Evolutionary conservation across 2,888 invertebrate genomes (phyloP), one percentile per base, ranked within the genome.

Genomic region (Atrina japonica): DNA sequence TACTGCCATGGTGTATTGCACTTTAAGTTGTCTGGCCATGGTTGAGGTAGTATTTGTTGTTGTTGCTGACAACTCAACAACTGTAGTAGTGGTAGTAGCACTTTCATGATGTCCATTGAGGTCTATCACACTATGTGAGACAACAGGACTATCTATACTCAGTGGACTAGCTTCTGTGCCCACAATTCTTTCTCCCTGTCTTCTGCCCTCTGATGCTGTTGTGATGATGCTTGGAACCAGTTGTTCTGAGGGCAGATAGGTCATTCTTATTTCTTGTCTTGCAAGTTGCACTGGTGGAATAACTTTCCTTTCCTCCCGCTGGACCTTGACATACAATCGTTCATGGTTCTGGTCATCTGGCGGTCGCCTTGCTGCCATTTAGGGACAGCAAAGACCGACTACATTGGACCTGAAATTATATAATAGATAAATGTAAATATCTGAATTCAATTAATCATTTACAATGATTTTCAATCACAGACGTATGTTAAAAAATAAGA

Each of bases 201-300:
- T 52, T 58, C 64, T 66, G 53, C 43, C 68, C 29, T 63, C 52
- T 49, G 75, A 71, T 35, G 76, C 73, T 40, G 79, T 75, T 61
- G 73, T 72, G 65, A 73, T 67, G 55, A 75, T 77, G 52, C 72
- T 73, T 43, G 76, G 75, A 45, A 70, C 53, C 53, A 47, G 63
- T 60, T 64, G 72, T 50, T 60, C 55, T 41, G 66, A 35, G 66
- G 81, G 75, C 53, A 78, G 77, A 66, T 75, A 75, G 61, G 73
- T 77, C 84, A 86, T 83, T 64, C 76, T 83, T 72, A 86, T 82
- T 63, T 80, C 76, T 66, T 79, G 78, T 70, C 81, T 78, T 73
- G 85, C 84, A 66, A 86, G 77, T 63, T 82, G 77, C 52, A 86
- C 81, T 45, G 84, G 75, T 47, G 83, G 82, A 59, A 85, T 77